Conservation (phyloP, 1,140 invertebrate genomes). For the Metaphire vulgaris region DNA sequence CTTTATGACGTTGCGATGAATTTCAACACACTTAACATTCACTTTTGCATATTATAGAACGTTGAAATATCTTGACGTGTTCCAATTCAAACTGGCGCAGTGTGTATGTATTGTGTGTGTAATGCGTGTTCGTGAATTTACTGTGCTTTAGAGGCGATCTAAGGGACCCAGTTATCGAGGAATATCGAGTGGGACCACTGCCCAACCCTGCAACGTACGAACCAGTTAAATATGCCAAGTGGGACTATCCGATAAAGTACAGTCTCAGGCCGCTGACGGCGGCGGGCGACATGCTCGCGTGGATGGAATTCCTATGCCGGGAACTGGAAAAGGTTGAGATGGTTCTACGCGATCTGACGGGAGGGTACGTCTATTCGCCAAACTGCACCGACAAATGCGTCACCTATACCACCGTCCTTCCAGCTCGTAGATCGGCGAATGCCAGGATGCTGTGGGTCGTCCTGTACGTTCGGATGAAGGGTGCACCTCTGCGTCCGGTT, state of each 20-base stretch:
- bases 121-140: no score
- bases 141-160: neutral
- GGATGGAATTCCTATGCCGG: neutral
- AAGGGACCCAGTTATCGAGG: neutral
- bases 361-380: neutral
- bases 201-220: neutral
- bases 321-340: neutral
- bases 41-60: no score
- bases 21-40: no score
- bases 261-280: neutral
- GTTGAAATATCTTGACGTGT: no score
- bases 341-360: neutral
- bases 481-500: neutral
- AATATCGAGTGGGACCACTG: conserved; percentile 2
- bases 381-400: neutral
- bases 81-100: no score
- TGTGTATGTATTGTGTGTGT: no score
- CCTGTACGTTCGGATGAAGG: neutral
- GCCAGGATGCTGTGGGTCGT: neutral
- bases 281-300: neutral
- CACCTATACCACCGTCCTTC: neutral
- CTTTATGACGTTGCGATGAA: no score
- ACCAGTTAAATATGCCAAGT: neutral
- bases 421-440: neutral
- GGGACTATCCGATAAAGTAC: neutral